Evolutionary conservation across 1,140 invertebrate genomes (phyloP).

Genomic region (Chironomus tepperi): DNA sequence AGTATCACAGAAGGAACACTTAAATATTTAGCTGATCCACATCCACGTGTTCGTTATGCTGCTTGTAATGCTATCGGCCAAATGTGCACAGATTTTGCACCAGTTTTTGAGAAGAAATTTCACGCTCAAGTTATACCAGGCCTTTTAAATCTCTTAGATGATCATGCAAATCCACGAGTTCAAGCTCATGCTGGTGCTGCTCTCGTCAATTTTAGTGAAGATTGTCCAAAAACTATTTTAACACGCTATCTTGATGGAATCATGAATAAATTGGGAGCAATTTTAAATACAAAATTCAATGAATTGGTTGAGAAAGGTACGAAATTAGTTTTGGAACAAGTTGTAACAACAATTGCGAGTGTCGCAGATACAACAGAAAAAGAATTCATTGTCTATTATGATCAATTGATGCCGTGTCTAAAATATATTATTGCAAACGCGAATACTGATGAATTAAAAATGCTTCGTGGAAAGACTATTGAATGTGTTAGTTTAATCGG

Average conservation of each 20-base stretch:
- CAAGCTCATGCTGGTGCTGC: conserved; percentile 91
- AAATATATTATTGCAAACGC: conserved; percentile 98
- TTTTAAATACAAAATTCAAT: conserved; percentile 87
- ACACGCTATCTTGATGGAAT: conserved; percentile 83
- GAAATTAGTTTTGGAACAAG: conserved; percentile 93
- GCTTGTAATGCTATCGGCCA: conserved; percentile 99
- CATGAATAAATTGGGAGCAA: conserved; percentile 83
- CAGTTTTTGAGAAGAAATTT: conserved; percentile 95
- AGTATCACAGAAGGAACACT: conserved; percentile 86
- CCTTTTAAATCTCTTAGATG: conserved; percentile 81
- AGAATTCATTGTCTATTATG: conserved; percentile 81
- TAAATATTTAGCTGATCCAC: conserved; percentile 74
- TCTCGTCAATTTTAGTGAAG: conserved; percentile 98
- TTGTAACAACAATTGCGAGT: conserved; percentile 95
- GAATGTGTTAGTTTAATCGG: conserved; percentile 99
- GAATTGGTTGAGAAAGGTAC: conserved; percentile 88
- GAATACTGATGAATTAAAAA: conserved; percentile 72
- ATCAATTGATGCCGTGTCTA: conserved; percentile 87
- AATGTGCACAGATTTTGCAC: conserved; percentile 98
- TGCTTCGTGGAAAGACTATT: conserved; percentile 91
- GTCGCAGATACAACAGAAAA: conserved; percentile 98
- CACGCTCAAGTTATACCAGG: conserved; percentile 89
- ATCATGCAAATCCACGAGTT: conserved; percentile 85
- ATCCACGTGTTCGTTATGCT: conserved; percentile 59
- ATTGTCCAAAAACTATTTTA: conserved; percentile 92